Evolutionary conservation across 1,140 invertebrate species (phyloP), one percentile per base, ranked within the genome.

Genomic region (Drosophila suzukii): DNA sequence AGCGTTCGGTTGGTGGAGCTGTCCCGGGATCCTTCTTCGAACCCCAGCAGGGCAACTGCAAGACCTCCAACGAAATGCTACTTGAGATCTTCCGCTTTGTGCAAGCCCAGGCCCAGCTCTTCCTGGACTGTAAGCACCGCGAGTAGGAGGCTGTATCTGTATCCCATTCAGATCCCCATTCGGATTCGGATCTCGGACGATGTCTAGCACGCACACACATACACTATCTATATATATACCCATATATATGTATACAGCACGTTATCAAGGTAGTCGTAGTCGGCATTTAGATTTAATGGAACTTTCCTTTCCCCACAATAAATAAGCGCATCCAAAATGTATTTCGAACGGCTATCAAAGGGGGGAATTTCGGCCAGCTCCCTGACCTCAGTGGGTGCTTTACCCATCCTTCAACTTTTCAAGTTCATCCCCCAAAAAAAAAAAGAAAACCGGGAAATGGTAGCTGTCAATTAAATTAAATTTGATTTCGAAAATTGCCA

Each of bases 1-100:
- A 92, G 54, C 75, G 92, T 6, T 90, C 90, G 12, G 71, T 71
- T 11, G 77, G 77, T 3, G 80, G 76, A 15, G 74, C 62, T n/a
- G 68, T 63, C 7, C 61, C 67, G 12, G 72, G 75, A 8, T 58
- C 76, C 39, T 91, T 90, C 51, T 91, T 90, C 49, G 83, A 90
- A 27, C 13, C 75, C 0, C 72, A 70, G 27, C 78, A 75, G 3
- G 76, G 75, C 39, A 91, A 89, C 53, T 91, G 91, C 65, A 91
- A 90, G n/a, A 86, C 86, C 17, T 91, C 91, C 15, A 91, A 86
- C 61, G 91, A 91, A 50, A 91, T 91, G 90, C 63, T 91, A 24
- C 70, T 91, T 41, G 91, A 91, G 55, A 91, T 91, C 65, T 91
- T 91, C 44, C 86, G 84, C n/a, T 91, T 75, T 63, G 88, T 91